phyloP scores from a whole-genome alignment of 2,113 vertebrate genomes.

The Chloropsis hardwickii region DNA sequence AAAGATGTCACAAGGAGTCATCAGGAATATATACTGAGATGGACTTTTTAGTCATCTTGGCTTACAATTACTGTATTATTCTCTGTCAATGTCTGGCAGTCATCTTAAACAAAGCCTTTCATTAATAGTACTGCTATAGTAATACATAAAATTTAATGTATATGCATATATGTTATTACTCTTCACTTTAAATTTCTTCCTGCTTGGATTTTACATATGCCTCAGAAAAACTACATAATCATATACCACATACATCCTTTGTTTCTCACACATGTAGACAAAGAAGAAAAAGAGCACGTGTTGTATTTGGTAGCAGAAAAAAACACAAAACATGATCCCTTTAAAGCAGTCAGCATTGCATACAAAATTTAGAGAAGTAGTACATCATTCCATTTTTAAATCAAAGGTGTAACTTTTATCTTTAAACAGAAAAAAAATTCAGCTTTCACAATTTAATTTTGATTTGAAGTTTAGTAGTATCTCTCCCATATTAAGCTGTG shows the following conservation, averaged over 20 bases:
- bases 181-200: background rate
- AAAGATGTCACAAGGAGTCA: background rate
- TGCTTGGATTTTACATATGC: background rate
- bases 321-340: background rate
- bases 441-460: background rate
- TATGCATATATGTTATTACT: background rate
- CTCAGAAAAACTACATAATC: background rate
- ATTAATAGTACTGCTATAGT: background rate
- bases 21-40: background rate
- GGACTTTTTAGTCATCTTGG: background rate
- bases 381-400: background rate
- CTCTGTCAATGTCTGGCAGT: background rate
- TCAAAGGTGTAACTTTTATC: background rate
- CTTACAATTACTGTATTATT: background rate
- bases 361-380: background rate
- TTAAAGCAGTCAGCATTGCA: background rate
- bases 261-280: background rate
- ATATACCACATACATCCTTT: background rate
- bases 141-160: background rate
- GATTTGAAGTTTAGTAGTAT: background rate
- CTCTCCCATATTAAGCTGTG: background rate
- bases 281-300: background rate
- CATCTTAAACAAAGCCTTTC: background rate
- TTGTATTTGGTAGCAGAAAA: background rate
- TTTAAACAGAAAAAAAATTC: background rate